Base-by-base conservation (phyloP, 2,888 invertebrate species). In the Dicyrtomina minuta region DNA sequence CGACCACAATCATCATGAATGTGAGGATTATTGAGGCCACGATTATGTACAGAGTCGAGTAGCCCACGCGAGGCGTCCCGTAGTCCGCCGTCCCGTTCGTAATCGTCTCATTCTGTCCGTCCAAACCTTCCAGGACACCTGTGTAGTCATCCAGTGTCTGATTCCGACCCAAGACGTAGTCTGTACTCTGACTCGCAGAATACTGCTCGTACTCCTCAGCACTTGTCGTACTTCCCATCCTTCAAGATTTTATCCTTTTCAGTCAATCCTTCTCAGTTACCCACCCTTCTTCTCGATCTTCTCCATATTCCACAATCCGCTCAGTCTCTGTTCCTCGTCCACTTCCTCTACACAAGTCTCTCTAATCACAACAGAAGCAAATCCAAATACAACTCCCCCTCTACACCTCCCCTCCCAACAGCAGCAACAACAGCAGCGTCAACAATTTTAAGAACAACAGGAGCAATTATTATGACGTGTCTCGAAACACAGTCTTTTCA, bases 1-100 rank as follows among this genome's bases (percentile, higher is more conserved):
- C 92, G 72, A 97, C 94, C 81, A 95, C 89, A 80, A 96, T 92
- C 92, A 97, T 95, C 77, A 96, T 84, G 72, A 95, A 86, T 66
- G 96, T 95, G 74, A 95, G 92, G 68, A 96, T 88, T 79, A 96
- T 89, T 68, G 95, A 92, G 20, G 95, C 93, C 72, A 95, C 84
- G 68, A 96, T 89, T 79, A 96, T 94, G 81, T 94, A 92, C 49
- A 91, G 88, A 62, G 93, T 86, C n/a, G 92, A 91, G 81, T 96
- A 96, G 0, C 93, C 94, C 44, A 65, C 33, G 59, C 69, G 61
- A 5, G 24, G 26, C 8, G 33, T 8, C 22, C 33, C 58, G 13
- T 26, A 17, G 39, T 17, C 49, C 51, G 53, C 20, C 20, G 67
- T 60, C 33, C 8, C 17, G 27, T 71, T 61, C 43, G 62, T 44